These are phyloP conservation scores for Heliopora coerulea DNA, from an alignment of 92 coral and sea anemone species.

Conservation along the genomic window DNA sequence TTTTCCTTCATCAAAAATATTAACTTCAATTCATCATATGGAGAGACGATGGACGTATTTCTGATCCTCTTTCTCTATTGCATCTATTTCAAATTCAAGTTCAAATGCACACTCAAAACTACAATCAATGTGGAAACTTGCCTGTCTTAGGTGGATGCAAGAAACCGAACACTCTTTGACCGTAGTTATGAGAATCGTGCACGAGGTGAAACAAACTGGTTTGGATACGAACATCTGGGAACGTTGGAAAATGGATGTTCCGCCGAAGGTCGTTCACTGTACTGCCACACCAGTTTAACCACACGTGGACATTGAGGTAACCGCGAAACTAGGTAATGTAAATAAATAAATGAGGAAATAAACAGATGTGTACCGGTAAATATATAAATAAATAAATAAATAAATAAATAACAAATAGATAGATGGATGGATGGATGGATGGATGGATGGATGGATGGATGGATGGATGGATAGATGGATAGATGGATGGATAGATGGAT, in stretches of 20 bases:
- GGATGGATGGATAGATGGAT: too few species aligned
- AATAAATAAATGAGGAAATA: not conserved
- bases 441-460: too few species aligned
- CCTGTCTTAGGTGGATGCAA: slow-evolving; percentile 90
- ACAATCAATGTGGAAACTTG: too few species aligned
- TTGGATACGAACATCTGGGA: slow-evolving; percentile 84
- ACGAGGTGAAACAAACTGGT: slow-evolving; percentile 59
- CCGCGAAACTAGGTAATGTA: slow-evolving; percentile 92
- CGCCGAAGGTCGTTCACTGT: slow-evolving; percentile 88
- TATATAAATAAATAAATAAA: not conserved
- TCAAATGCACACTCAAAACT: too few species aligned
- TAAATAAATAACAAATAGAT: not conserved
- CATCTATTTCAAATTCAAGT: too few species aligned
- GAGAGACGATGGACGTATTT: too few species aligned
- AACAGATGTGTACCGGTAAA: not conserved
- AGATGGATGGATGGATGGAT: too few species aligned
- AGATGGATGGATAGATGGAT: too few species aligned
- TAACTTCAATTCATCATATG: too few species aligned
- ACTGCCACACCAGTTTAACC: slow-evolving; percentile 99
- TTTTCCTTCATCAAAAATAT: too few species aligned
- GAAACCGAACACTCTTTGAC: slow-evolving; percentile 92
- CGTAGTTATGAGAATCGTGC: slow-evolving; percentile 75
- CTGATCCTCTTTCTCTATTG: too few species aligned
- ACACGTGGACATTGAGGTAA: slow-evolving; percentile 82
- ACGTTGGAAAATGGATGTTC: slow-evolving; percentile 81